phyloP scores from a whole-genome alignment of 2,797 vertebrate genomes.

The Tauraco hartlaubi region DNA sequence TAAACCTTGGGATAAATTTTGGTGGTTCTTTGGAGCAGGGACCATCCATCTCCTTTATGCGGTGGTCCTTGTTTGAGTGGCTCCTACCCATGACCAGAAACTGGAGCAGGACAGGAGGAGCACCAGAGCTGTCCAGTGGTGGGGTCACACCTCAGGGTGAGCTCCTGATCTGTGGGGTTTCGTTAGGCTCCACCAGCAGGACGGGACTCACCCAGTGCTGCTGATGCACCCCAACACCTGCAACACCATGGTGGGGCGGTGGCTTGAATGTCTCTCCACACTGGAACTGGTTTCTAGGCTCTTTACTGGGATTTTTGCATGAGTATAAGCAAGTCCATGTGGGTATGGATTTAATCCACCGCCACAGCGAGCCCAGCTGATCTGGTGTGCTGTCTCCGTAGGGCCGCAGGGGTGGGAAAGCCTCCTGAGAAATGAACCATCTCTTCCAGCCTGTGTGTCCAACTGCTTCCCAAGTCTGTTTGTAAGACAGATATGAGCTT shows the following conservation, averaged over 20 bases:
- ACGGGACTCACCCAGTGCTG: background rate
- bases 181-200: background rate
- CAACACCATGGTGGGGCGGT: background rate
- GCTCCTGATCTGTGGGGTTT: background rate
- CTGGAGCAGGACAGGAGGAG: background rate
- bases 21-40: background rate
- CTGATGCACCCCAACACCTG: background rate
- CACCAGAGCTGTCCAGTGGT: background rate
- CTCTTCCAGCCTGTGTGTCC: background rate
- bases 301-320: background rate
- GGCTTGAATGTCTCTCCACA: background rate
- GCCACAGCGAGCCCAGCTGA: background rate
- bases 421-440: background rate
- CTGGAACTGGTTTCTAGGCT: background rate
- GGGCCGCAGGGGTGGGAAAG: background rate
- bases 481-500: background rate
- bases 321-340: fast-evolving
- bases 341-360: background rate
- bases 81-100: background rate
- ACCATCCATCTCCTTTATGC: too few relatives aligned
- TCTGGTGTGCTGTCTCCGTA: fast-evolving
- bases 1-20: background rate
- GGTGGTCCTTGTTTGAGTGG: background rate
- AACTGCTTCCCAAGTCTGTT: background rate
- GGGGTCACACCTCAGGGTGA: background rate